These are phyloP conservation scores for Megaceryle torquata DNA, from an alignment of 2,113 vertebrate genomes.

Conservation along the genomic window DNA sequence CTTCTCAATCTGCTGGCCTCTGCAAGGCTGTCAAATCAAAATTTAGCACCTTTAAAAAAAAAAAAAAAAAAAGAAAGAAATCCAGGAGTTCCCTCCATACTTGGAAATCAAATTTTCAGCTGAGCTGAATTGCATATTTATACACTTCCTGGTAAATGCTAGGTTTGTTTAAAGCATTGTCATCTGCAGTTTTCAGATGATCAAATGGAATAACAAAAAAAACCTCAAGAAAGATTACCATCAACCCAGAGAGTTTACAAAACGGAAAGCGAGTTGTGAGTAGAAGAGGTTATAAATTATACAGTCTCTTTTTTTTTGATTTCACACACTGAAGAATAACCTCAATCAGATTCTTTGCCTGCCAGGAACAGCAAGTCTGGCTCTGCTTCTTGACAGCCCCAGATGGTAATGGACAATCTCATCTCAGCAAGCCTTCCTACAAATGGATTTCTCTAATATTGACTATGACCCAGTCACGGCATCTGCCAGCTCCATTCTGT, in stretches of 20 bases:
- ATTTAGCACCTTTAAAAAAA: neutral
- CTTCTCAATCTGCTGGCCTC: neutral
- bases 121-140: neutral
- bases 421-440: neutral
- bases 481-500: neutral
- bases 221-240: neutral
- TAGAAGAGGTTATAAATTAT: constrained; percentile 5
- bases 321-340: neutral
- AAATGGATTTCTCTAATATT: neutral
- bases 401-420: neutral
- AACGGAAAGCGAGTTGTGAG: neutral
- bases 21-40: neutral
- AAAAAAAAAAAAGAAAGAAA: neutral
- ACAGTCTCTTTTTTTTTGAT: neutral
- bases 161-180: neutral
- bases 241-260: neutral
- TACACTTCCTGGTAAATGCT: neutral
- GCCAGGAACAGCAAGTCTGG: neutral
- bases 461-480: neutral
- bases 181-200: neutral
- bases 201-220: neutral
- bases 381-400: neutral
- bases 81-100: neutral
- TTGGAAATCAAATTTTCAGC: neutral
- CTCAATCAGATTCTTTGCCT: neutral